Conservation (phyloP, 2,888 invertebrate genomes). For the Hipparchia sbordonii region DNA sequence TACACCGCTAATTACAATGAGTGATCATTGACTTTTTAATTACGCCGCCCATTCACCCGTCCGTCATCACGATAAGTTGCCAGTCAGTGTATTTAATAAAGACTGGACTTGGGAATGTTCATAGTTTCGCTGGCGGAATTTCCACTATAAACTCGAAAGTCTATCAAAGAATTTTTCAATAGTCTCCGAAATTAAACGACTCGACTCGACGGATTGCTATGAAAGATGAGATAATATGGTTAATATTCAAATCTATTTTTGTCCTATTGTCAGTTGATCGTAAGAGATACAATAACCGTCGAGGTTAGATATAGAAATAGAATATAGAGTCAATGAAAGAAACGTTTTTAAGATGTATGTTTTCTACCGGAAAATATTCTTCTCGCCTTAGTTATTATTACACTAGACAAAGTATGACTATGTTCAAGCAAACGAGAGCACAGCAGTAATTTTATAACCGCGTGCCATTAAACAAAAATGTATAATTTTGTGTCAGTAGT, state of each 20-base stretch:
- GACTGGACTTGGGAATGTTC: slow-evolving; percentile 59
- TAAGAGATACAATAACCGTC: no score
- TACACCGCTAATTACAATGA: slow-evolving; percentile 79
- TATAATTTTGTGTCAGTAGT: no score
- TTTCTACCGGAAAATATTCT: neutral
- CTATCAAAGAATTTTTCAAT: slow-evolving; percentile 53
- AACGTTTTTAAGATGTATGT: neutral
- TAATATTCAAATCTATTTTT: slow-evolving; percentile 25
- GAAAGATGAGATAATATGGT: slow-evolving; percentile 25
- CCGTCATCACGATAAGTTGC: slow-evolving; percentile 67
- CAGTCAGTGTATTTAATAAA: slow-evolving; percentile 81
- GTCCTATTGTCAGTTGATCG: slow-evolving; percentile 22
- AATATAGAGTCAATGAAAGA: no score
- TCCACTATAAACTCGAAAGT: slow-evolving; percentile 62
- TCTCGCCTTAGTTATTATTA: neutral
- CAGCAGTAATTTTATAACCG: no score
- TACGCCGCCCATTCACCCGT: slow-evolving; percentile 49
- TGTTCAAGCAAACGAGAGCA: no score
- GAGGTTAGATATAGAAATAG: no score
- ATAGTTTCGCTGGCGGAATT: slow-evolving; percentile 72
- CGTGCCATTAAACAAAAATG: no score
- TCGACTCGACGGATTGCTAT: slow-evolving; percentile 29
- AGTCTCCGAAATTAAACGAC: slow-evolving; percentile 43
- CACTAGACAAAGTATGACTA: no score
- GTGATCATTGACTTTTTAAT: slow-evolving; percentile 76